phyloP scores from a whole-genome alignment of 2,113 vertebrate species.

The Carettochelys insculpta region DNA sequence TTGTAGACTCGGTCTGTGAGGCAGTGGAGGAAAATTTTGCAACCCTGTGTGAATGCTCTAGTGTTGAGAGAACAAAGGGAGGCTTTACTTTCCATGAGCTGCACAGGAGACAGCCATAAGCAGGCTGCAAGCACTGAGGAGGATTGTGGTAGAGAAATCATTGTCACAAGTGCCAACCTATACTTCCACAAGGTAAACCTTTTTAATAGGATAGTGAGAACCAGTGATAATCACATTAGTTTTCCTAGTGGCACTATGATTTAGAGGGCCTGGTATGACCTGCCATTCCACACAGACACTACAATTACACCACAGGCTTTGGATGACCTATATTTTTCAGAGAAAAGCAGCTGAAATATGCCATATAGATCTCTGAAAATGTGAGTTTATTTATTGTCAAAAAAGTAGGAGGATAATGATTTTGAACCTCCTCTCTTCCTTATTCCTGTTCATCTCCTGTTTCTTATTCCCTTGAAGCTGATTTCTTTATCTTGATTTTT shows the following conservation, averaged over 20 bases:
- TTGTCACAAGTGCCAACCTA: accelerated
- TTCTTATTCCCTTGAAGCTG: neutral
- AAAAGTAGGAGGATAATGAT: no score
- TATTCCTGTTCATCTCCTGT: neutral
- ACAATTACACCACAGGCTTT: neutral
- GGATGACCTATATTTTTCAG: neutral
- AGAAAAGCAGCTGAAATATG: neutral
- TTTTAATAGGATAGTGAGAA: no score
- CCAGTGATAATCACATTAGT: neutral
- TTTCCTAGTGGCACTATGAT: neutral
- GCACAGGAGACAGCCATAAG: neutral
- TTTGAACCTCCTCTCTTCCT: neutral
- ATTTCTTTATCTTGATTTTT: neutral
- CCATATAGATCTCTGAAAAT: no score
- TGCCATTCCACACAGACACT: accelerated
- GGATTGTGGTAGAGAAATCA: neutral
- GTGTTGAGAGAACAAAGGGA: neutral
- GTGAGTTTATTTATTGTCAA: no score
- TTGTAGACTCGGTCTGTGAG: neutral
- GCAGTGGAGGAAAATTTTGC: neutral
- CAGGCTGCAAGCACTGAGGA: neutral
- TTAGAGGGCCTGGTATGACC: neutral
- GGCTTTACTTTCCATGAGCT: neutral
- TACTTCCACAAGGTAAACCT: neutral
- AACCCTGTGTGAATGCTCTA: accelerated